Percentiles rank a stretch among this genome's conserved stretches.
phyloP scores from a whole-genome alignment of 2,113 vertebrate species.

The Mastomys natalensis region DNA sequence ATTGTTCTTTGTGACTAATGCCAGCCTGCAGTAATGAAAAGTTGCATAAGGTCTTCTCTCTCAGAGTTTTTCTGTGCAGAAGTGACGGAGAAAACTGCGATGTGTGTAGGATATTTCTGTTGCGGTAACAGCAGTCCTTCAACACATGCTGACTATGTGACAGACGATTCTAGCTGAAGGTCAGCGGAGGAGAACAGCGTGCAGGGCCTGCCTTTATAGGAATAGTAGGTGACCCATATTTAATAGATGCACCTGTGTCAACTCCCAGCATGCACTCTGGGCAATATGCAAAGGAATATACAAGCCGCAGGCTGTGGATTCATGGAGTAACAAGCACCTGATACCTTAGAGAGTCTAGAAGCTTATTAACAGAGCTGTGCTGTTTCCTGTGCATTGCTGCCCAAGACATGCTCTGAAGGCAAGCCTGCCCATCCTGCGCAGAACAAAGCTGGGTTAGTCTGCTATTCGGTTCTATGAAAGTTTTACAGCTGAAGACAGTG shows the following conservation, averaged over 20 bases:
- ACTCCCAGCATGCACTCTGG: background rate
- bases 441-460: background rate
- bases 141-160: background rate
- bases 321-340: background rate
- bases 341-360: background rate
- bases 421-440: background rate
- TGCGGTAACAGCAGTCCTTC: background rate
- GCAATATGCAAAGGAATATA: accelerated
- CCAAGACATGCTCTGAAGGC: background rate
- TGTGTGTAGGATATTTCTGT: background rate
- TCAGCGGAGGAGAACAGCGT: background rate
- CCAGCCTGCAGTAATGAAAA: conserved; percentile 1
- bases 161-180: background rate
- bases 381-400: background rate
- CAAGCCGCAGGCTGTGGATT: background rate
- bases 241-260: background rate
- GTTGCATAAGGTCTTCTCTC: background rate
- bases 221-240: background rate
- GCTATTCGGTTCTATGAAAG: background rate
- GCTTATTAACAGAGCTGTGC: background rate
- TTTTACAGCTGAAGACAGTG: background rate
- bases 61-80: background rate
- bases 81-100: background rate
- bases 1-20: background rate
- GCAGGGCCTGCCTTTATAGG: background rate